Conservation (phyloP, 1,140 invertebrate species). For the Limonius californicus region DNA sequence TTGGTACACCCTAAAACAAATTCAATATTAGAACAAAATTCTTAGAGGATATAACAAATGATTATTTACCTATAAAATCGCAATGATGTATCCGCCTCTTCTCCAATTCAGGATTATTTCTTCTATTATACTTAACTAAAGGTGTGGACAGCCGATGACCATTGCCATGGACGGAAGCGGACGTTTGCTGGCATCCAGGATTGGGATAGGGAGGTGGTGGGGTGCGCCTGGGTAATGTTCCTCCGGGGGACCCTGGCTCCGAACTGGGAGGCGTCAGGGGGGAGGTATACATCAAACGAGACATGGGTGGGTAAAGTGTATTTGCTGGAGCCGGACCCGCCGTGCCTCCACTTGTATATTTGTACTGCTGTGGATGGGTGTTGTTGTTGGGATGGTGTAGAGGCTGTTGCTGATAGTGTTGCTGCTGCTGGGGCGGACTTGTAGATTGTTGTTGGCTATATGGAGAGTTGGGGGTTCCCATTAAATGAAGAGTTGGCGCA, state of each 20-base stretch:
- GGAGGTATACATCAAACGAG: slow-evolving; percentile 68
- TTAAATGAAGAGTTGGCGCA: slow-evolving; percentile 52
- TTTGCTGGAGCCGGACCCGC: slow-evolving; percentile 44
- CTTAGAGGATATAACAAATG: too few species aligned
- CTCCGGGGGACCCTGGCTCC: slow-evolving; percentile 73
- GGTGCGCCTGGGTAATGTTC: slow-evolving; percentile 54
- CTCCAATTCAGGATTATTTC: slow-evolving; percentile 94
- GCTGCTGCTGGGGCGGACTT: slow-evolving; percentile 43
- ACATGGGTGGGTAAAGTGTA: slow-evolving; percentile 43
- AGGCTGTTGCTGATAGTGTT: slow-evolving; percentile 37
- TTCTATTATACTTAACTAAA: slow-evolving; percentile 74
- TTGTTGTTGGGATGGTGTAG: slow-evolving; percentile 41
- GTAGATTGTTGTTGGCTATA: slow-evolving; percentile 41
- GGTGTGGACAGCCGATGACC: slow-evolving; percentile 40
- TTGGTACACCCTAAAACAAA: slow-evolving; percentile 85
- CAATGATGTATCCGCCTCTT: slow-evolving; percentile 93
- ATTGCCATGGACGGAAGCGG: slow-evolving; percentile 42
- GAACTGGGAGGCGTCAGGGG: slow-evolving; percentile 78
- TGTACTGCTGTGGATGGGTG: slow-evolving; percentile 38
- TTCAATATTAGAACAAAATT: too few species aligned
- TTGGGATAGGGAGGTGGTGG: slow-evolving; percentile 62
- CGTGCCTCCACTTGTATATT: slow-evolving; percentile 42
- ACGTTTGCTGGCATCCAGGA: slow-evolving; percentile 49
- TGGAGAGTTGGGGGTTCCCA: slow-evolving; percentile 50
- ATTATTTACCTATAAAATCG: slow-evolving; percentile 81